Conservation (phyloP, 1,140 invertebrate genomes). For the Telenomus remus region DNA sequence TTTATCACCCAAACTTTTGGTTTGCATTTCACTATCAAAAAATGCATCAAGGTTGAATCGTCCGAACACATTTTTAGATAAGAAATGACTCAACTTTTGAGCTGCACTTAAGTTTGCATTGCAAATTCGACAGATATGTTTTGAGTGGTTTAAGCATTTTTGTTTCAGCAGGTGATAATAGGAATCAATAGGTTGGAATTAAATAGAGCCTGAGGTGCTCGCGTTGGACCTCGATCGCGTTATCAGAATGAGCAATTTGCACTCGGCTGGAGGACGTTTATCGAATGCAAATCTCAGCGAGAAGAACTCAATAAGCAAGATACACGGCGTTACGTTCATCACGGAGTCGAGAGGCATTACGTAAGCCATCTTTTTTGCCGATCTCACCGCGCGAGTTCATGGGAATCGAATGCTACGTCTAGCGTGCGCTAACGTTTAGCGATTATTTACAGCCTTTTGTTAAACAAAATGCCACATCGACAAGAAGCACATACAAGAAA, state of each 20-base stretch:
- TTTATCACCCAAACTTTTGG: neutral
- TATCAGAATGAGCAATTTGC: conserved; percentile 36
- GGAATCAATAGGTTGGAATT: conserved; percentile 26
- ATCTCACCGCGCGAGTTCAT: conserved; percentile 41
- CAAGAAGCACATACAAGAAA: conserved; percentile 16
- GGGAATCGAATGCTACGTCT: conserved; percentile 47
- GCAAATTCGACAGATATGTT: neutral
- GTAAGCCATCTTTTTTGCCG: conserved; percentile 34
- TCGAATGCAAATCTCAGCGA: conserved; percentile 38
- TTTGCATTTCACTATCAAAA: neutral
- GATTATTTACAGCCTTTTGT: conserved; percentile 55
- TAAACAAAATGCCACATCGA: conserved; percentile 43
- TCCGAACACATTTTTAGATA: no score
- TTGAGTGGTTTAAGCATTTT: neutral
- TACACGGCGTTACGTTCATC: conserved; percentile 42
- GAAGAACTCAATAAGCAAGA: conserved; percentile 41
- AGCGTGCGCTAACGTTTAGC: conserved; percentile 28
- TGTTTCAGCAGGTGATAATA: conserved; percentile 16
- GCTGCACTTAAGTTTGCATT: no score
- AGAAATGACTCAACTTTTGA: no score
- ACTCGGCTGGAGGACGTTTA: conserved; percentile 29
- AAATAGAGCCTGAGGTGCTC: conserved; percentile 6
- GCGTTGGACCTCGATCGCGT: conserved; percentile 19
- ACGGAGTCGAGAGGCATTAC: conserved; percentile 33
- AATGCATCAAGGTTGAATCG: neutral